phyloP scores from a whole-genome alignment of 2,113 vertebrate species.

The Pogona vitticeps region DNA sequence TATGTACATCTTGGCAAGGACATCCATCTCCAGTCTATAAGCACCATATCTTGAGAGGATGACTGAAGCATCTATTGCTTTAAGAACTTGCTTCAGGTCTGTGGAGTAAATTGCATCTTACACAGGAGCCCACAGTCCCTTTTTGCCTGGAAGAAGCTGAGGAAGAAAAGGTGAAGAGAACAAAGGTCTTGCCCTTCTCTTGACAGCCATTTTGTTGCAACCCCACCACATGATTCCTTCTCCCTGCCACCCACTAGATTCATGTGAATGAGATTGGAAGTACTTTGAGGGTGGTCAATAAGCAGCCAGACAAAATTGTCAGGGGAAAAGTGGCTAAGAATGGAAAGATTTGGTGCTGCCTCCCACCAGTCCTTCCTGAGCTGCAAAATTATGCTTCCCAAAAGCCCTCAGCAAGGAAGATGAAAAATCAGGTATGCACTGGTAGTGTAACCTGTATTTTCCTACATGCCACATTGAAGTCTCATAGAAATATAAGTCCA shows the following conservation, averaged over 20 bases:
- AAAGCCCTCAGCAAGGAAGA: background rate
- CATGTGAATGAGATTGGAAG: no score
- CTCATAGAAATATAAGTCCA: no score
- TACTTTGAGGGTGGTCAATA: no score
- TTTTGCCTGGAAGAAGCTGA: background rate
- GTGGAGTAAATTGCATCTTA: background rate
- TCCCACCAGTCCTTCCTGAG: background rate
- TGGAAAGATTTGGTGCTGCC: background rate
- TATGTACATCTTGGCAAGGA: background rate
- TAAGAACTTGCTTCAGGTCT: background rate
- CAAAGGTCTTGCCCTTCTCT: background rate
- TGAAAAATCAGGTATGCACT: background rate
- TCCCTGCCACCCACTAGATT: no score
- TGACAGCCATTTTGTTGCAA: no score
- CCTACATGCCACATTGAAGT: no score
- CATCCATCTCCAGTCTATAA: background rate
- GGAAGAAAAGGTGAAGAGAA: background rate
- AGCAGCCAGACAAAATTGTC: background rate
- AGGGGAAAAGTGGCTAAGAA: background rate
- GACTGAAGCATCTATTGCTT: background rate
- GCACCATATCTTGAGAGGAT: background rate
- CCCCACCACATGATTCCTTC: no score
- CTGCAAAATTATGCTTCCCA: background rate
- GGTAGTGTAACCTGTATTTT: no score
- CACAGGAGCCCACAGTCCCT: background rate